Evolutionary conservation across 2,113 vertebrate genomes (phyloP).

Genomic region (Scomber scombrus): DNA sequence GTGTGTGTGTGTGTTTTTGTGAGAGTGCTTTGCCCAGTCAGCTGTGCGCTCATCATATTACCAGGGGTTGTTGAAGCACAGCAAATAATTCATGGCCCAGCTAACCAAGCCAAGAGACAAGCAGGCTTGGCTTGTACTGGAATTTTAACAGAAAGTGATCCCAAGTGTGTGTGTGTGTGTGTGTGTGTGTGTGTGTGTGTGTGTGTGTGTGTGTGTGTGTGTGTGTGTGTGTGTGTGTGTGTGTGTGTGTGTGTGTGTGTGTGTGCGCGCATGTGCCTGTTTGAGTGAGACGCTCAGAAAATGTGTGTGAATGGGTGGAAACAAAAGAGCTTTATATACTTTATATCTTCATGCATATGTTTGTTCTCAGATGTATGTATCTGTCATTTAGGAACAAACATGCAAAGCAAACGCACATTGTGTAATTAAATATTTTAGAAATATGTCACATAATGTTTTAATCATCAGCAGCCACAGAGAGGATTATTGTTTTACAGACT

Average conservation of each 20-base stretch:
- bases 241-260: background rate
- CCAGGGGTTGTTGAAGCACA: constrained; percentile 45
- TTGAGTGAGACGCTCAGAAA: background rate
- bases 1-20: background rate
- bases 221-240: constrained; percentile 1
- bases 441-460: background rate
- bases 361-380: background rate
- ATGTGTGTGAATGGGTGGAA: constrained; percentile 4
- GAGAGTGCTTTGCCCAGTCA: constrained; percentile 40
- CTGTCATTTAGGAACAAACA: background rate
- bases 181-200: constrained; percentile 1
- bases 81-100: constrained; percentile 67
- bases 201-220: constrained; percentile 3
- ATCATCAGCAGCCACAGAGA: background rate
- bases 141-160: constrained; percentile 49
- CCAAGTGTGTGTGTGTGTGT: constrained; percentile 9
- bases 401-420: background rate
- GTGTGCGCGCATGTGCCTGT: background rate
- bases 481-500: background rate
- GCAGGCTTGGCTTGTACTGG: constrained; percentile 44
- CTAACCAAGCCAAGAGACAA: constrained; percentile 52
- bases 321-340: background rate
- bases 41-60: constrained; percentile 63
- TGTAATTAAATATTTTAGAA: background rate
- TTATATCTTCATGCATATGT: background rate